phyloP scores from a whole-genome alignment of 2,888 invertebrate species.

The Tricholauxania praeusta region DNA sequence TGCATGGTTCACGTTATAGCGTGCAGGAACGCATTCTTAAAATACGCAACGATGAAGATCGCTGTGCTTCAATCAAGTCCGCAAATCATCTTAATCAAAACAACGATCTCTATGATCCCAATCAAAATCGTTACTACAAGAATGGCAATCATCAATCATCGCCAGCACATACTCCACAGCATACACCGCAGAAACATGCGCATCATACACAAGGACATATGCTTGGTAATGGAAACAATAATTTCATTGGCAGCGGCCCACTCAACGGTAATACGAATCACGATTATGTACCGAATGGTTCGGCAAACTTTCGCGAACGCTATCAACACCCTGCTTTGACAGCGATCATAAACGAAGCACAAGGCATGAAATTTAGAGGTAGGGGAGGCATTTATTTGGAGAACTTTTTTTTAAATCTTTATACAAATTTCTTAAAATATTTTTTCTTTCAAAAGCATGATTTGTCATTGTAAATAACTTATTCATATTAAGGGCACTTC shows the following conservation, averaged over 20 bases:
- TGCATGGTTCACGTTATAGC: constrained; percentile 63
- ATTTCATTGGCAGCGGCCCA: constrained; percentile 37
- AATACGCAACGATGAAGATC: constrained; percentile 66
- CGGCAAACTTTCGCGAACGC: constrained; percentile 64
- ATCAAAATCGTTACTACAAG: constrained; percentile 66
- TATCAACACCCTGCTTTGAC: constrained; percentile 67
- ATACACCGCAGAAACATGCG: constrained; percentile 54
- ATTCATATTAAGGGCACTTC: not conserved
- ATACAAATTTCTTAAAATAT: not conserved
- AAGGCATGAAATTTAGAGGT: constrained; percentile 67
- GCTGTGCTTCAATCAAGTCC: constrained; percentile 62
- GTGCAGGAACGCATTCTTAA: constrained; percentile 66
- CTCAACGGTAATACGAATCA: constrained; percentile 45
- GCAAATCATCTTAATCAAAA: constrained; percentile 60
- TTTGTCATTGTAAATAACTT: constrained; percentile 24
- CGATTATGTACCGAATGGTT: constrained; percentile 54
- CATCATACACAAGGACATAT: constrained; percentile 41
- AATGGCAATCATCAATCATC: constrained; percentile 55
- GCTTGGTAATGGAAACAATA: constrained; percentile 52
- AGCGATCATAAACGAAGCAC: constrained; percentile 67
- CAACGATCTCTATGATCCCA: constrained; percentile 64
- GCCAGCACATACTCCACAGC: constrained; percentile 61
- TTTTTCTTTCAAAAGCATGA: constrained; percentile 22
- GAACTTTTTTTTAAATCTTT: not conserved
- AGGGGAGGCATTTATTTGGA: constrained; percentile 39